Evolutionary conservation across 2,888 invertebrate genomes (phyloP).

Genomic region (Ellobium chinense): DNA sequence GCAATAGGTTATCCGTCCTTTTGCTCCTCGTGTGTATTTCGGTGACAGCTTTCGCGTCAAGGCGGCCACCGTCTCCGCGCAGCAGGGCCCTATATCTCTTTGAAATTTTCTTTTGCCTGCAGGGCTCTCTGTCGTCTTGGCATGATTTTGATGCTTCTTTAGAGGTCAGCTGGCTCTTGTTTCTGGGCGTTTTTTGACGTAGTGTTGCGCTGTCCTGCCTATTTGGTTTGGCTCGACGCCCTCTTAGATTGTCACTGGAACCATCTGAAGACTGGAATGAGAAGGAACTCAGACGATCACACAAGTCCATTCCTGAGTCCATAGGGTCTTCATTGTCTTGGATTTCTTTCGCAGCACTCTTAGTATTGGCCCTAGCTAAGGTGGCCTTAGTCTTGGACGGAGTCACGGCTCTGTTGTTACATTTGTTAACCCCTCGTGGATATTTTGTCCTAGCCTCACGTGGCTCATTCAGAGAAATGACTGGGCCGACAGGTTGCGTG

Average conservation of each 20-base stretch:
- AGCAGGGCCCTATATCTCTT: conserved; percentile 7
- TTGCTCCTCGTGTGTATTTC: conserved; percentile 1
- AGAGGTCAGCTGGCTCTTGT: neutral
- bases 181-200: neutral
- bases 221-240: neutral
- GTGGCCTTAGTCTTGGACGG: neutral
- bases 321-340: neutral
- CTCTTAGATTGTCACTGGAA: neutral
- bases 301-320: neutral
- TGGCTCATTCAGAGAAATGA: neutral
- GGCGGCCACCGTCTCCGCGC: neutral
- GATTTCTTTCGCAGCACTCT: neutral
- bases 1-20: neutral
- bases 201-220: neutral
- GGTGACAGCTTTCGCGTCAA: conserved; percentile 14
- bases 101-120: conserved; percentile 28
- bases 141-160: neutral
- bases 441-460: neutral
- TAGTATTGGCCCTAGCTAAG: neutral
- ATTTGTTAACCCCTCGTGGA: neutral
- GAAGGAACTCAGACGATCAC: conserved; percentile 13
- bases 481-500: neutral
- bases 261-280: neutral
- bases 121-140: neutral
- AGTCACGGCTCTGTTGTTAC: conserved; percentile 6